These are phyloP conservation scores for Temnothorax ravouxi DNA, from an alignment of 2,888 invertebrate species.

Conservation along the genomic window DNA sequence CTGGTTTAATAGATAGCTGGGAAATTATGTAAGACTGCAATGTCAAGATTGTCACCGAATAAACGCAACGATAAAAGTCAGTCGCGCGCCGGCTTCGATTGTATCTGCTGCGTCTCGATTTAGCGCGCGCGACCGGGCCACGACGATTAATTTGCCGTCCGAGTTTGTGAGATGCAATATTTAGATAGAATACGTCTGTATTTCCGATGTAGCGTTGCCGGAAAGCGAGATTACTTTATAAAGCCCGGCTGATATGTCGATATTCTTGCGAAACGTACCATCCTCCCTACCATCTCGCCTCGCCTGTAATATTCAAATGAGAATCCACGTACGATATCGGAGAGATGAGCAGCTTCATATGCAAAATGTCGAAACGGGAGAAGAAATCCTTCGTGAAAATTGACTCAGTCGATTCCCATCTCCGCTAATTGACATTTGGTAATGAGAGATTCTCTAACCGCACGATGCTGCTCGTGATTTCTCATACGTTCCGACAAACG, in stretches of 20 bases:
- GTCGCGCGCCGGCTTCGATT: background rate
- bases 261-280: constrained; percentile 13
- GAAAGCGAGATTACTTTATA: constrained; percentile 39
- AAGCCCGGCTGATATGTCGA: constrained; percentile 43
- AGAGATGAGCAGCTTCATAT: background rate
- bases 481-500: background rate
- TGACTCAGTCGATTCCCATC: constrained; percentile 3
- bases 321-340: background rate
- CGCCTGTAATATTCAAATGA: constrained; percentile 3
- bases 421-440: constrained; percentile 10
- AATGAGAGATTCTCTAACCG: constrained; percentile 1
- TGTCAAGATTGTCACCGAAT: background rate
- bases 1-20: background rate
- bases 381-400: background rate
- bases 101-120: constrained; percentile 6
- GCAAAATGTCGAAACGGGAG: background rate
- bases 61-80: background rate
- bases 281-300: background rate
- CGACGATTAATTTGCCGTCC: constrained; percentile 33
- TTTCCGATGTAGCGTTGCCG: background rate
- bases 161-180: constrained; percentile 32
- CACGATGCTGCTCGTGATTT: background rate
- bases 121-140: background rate
- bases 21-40: background rate
- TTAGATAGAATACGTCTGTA: constrained; percentile 17